phyloP scores from a whole-genome alignment of 2,888 invertebrate species.

The Oscheius sp. region DNA sequence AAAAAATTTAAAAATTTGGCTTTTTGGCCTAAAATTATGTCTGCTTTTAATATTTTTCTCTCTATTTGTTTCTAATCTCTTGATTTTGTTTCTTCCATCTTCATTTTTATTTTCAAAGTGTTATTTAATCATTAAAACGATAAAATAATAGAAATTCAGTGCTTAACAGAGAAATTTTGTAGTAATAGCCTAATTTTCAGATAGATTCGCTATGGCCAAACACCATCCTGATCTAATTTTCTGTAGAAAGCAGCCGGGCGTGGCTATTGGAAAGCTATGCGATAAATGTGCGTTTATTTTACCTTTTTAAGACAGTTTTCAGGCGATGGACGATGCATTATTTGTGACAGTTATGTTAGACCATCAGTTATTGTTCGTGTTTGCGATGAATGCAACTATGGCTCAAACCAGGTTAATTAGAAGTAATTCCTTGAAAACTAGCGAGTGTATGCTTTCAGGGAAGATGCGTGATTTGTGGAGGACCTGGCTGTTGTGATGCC shows the following conservation, averaged over 20 bases:
- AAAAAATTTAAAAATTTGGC: too few relatives aligned
- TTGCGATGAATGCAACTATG: constrained; percentile 99
- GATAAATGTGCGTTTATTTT: constrained; percentile 82
- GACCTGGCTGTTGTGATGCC: constrained; percentile 70
- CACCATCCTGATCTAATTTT: constrained; percentile 99
- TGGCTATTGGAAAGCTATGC: constrained; percentile 93
- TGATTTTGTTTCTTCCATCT: too few relatives aligned
- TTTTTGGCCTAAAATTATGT: too few relatives aligned
- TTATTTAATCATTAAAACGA: too few relatives aligned
- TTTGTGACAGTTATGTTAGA: constrained; percentile 97
- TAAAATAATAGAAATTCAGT: too few relatives aligned
- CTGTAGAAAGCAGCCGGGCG: constrained; percentile 97
- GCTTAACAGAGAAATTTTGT: too few relatives aligned
- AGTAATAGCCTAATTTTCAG: too few relatives aligned
- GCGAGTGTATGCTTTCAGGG: constrained; percentile 27
- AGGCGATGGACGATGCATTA: constrained; percentile 96
- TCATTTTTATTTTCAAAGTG: too few relatives aligned
- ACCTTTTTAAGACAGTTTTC: neutral
- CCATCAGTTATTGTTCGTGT: constrained; percentile 96
- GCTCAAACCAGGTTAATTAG: constrained; percentile 89
- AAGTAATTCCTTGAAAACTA: neutral
- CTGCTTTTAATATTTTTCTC: too few relatives aligned
- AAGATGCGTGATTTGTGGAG: constrained; percentile 83
- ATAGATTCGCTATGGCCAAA: constrained; percentile 98
- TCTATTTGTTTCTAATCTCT: too few relatives aligned